These are phyloP conservation scores for Melinaea marsaeus DNA, from an alignment of 2,888 invertebrate genomes.

Conservation along the genomic window DNA sequence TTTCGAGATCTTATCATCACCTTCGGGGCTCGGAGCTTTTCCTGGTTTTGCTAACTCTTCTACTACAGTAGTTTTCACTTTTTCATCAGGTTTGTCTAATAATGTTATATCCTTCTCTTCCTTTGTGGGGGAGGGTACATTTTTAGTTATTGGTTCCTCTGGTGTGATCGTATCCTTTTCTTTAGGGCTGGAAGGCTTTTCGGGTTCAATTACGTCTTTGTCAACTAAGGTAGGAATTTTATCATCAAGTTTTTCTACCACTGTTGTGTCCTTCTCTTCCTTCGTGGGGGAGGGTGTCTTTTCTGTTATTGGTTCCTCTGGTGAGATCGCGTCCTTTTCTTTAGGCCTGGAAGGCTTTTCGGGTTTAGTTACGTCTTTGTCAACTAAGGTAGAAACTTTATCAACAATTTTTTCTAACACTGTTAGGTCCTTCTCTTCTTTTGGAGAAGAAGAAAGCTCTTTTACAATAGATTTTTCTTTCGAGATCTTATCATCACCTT, in stretches of 20 bases:
- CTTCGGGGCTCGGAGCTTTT: neutral
- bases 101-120: no score
- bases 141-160: no score
- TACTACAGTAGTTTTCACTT: neutral
- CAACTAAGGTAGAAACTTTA: slow-evolving; percentile 11
- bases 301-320: no score
- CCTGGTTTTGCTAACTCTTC: no score
- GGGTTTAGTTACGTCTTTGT: neutral
- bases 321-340: no score
- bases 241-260: neutral
- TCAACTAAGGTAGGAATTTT: neutral
- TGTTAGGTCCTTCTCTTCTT: neutral
- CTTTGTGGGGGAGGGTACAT: no score
- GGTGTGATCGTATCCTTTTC: neutral
- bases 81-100: neutral
- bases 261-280: neutral
- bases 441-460: no score
- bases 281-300: no score
- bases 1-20: neutral
- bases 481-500: neutral
- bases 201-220: neutral
- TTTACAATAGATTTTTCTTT: no score
- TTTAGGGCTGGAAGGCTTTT: slow-evolving; percentile 6
- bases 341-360: neutral
- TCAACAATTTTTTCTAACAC: slow-evolving; percentile 9